These are phyloP conservation scores for Rhodeus uyekii DNA, from an alignment of 2,797 vertebrate species.

Conservation along the genomic window DNA sequence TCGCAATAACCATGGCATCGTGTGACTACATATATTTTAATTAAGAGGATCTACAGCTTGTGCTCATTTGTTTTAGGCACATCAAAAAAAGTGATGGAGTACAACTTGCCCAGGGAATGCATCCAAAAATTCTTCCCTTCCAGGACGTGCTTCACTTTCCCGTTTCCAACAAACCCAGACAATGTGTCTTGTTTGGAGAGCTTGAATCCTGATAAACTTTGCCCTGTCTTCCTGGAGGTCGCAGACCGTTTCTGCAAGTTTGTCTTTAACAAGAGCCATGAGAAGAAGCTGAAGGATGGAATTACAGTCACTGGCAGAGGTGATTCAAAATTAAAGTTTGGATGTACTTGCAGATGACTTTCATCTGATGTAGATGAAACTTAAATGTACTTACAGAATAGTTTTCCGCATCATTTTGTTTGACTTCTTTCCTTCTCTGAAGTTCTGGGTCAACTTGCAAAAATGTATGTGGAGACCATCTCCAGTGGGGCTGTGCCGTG, in stretches of 20 bases:
- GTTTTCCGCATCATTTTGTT: too few species aligned
- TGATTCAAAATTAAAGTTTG: too few species aligned
- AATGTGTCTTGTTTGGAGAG: constrained; percentile 48
- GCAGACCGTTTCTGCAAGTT: constrained; percentile 52
- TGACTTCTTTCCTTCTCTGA: not conserved
- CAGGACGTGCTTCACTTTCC: constrained; percentile 70
- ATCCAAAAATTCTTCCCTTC: constrained; percentile 68
- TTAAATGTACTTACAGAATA: too few species aligned
- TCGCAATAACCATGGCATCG: not conserved
- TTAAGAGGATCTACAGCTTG: not conserved
- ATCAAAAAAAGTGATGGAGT: constrained; percentile 27
- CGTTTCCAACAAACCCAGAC: constrained; percentile 52
- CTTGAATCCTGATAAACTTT: constrained; percentile 40
- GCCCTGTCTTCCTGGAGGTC: constrained; percentile 33
- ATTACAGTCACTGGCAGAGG: too few species aligned
- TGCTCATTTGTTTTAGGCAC: constrained; percentile 31
- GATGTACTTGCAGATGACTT: too few species aligned
- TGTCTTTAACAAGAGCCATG: constrained; percentile 43
- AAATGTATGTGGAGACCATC: too few species aligned
- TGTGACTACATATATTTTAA: not conserved
- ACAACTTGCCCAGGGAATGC: constrained; percentile 65
- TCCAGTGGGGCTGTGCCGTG: too few species aligned
- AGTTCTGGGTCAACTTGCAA: too few species aligned
- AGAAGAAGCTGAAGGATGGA: constrained; percentile 60
- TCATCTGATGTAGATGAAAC: too few species aligned